Conservation (phyloP, 1,140 invertebrate genomes). For the Trialeurodes vaporariorum region DNA sequence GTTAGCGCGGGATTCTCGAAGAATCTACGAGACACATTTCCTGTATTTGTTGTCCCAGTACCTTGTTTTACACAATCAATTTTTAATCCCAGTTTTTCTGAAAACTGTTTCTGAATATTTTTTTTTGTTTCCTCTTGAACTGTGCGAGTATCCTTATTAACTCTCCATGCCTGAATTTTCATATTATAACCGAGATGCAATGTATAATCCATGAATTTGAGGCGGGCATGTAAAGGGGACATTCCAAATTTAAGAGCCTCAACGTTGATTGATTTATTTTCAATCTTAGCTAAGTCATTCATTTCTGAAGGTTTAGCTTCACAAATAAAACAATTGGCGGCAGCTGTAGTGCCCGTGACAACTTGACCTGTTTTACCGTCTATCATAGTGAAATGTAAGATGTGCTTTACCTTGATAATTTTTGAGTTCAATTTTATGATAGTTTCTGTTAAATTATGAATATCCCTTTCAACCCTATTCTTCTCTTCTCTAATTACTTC, state of each 20-base stretch:
- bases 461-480: conserved; percentile 7
- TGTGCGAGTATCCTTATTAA: too few relatives aligned
- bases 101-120: conserved; percentile 13
- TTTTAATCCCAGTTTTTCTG: conserved; percentile 17
- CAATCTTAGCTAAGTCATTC: conserved; percentile 14
- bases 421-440: too few relatives aligned
- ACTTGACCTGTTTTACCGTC: conserved; percentile 19
- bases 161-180: too few relatives aligned
- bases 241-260: conserved; percentile 13
- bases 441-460: too few relatives aligned
- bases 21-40: conserved; percentile 32
- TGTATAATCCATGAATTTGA: conserved; percentile 14
- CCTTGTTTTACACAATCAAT: conserved; percentile 23
- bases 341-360: conserved; percentile 12
- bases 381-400: conserved; percentile 18
- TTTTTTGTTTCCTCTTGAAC: conserved; percentile 13
- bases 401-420: too few relatives aligned
- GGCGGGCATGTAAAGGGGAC: conserved; percentile 15
- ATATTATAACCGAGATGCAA: conserved; percentile 13
- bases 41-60: conserved; percentile 30
- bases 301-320: conserved; percentile 15
- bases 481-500: neutral
- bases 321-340: conserved; percentile 18
- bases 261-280: neutral
- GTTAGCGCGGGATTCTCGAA: conserved; percentile 27